Evolutionary conservation across 2,113 vertebrate species (phyloP).

Genomic region (Carassius auratus): DNA sequence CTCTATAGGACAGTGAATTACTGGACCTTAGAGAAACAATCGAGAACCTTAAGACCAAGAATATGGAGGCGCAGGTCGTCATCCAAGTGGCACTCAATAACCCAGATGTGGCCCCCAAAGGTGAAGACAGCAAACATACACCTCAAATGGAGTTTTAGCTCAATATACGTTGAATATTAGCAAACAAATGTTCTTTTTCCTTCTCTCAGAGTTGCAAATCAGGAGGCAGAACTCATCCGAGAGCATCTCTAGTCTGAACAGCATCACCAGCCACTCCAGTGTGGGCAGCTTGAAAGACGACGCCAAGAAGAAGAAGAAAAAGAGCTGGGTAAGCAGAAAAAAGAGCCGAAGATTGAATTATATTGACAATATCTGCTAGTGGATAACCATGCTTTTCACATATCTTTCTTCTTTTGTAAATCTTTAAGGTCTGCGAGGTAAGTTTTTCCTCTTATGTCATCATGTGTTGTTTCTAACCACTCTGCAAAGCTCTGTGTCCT

Average conservation of each 20-base stretch:
- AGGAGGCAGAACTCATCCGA: slow-evolving; percentile 94
- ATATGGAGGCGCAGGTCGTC: slow-evolving; percentile 91
- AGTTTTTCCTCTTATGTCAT: slow-evolving; percentile 43
- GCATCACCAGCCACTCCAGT: slow-evolving; percentile 93
- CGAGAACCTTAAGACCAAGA: slow-evolving; percentile 85
- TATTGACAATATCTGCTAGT: slow-evolving; percentile 19
- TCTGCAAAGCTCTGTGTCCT: not conserved
- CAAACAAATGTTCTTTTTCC: not conserved
- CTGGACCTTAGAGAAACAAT: slow-evolving; percentile 90
- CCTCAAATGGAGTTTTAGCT: not conserved
- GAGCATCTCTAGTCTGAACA: slow-evolving; percentile 96
- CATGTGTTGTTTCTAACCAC: not conserved
- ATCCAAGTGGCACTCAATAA: slow-evolving; percentile 90
- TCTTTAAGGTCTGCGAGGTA: not conserved
- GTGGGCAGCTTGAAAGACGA: slow-evolving; percentile 91
- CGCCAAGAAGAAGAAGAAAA: slow-evolving; percentile 93
- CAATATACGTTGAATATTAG: not conserved
- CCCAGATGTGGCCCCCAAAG: slow-evolving; percentile 83
- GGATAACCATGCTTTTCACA: slow-evolving; percentile 44
- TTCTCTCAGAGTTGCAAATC: slow-evolving; percentile 82
- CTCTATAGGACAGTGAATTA: slow-evolving; percentile 85
- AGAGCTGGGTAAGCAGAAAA: slow-evolving; percentile 87
- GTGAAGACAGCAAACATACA: slow-evolving; percentile 63
- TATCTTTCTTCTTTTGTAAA: slow-evolving; percentile 55
- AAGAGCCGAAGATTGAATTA: not conserved